These are phyloP conservation scores for Epizoanthus scotinus DNA, from an alignment of 92 coral and sea anemone genomes.

Conservation along the genomic window DNA sequence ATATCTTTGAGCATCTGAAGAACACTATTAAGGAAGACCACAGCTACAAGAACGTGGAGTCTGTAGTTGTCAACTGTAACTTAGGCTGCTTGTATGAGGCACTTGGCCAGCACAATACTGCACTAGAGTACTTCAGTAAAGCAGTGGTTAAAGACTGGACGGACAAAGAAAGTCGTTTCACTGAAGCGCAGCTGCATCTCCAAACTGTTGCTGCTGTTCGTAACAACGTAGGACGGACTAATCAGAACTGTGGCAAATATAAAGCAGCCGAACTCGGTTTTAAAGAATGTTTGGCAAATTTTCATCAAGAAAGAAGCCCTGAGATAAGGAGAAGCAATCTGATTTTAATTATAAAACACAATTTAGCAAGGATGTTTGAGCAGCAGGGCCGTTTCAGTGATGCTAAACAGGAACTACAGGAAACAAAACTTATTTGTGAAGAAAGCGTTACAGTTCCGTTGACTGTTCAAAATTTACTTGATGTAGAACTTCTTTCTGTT, in stretches of 20 bases:
- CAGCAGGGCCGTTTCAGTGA: background rate
- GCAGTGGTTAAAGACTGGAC: background rate
- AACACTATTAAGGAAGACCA: background rate
- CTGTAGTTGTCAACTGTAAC: slow-evolving; percentile 1
- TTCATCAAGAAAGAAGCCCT: background rate
- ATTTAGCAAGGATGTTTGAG: background rate
- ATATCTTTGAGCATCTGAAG: background rate
- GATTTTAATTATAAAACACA: background rate
- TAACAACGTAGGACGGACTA: slow-evolving; percentile 15
- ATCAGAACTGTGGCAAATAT: background rate
- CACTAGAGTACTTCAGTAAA: background rate
- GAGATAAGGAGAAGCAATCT: background rate
- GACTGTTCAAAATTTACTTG: background rate
- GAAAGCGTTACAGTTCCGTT: background rate
- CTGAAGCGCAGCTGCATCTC: background rate
- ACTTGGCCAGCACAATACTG: background rate
- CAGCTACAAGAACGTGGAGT: background rate
- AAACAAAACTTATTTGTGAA: background rate
- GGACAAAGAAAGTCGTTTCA: background rate
- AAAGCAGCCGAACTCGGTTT: background rate
- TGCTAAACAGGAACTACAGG: slow-evolving; percentile 12
- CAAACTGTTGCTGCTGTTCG: background rate
- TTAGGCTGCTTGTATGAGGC: background rate
- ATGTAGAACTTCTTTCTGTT: background rate
- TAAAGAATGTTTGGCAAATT: background rate